Conservation (phyloP, 2,113 vertebrate genomes). For the Tetraodon nigroviridis region DNA sequence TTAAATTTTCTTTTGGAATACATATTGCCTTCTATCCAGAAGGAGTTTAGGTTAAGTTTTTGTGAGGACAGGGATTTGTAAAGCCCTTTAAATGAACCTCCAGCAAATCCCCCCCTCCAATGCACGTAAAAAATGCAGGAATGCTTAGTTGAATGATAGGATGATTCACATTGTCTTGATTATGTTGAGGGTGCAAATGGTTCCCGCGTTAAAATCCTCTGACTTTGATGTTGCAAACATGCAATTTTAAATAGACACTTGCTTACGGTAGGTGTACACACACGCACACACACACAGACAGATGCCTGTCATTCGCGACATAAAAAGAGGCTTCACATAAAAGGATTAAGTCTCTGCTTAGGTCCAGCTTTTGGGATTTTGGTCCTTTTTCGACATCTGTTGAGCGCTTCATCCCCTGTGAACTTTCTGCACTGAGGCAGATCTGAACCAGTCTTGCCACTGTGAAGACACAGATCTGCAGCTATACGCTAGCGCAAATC, state of each 20-base stretch:
- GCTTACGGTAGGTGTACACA: slow-evolving; percentile 36
- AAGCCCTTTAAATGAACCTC: too few relatives aligned
- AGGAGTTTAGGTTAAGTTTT: too few relatives aligned
- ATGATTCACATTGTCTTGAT: slow-evolving; percentile 21
- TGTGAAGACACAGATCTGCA: slow-evolving; percentile 9
- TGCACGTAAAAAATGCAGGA: too few relatives aligned
- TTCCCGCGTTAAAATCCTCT: slow-evolving; percentile 15
- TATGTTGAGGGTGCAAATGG: background rate
- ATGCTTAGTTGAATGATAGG: too few relatives aligned
- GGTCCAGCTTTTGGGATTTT: slow-evolving; percentile 23
- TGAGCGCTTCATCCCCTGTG: slow-evolving; percentile 19
- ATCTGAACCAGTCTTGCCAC: slow-evolving; percentile 20
- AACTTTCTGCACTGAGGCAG: slow-evolving; percentile 25
- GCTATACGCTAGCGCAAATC: background rate
- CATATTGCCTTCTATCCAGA: too few relatives aligned
- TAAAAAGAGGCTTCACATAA: slow-evolving; percentile 42
- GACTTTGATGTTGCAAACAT: slow-evolving; percentile 37
- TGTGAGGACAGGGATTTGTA: too few relatives aligned
- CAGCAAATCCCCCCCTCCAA: too few relatives aligned
- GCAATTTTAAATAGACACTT: slow-evolving; percentile 30
- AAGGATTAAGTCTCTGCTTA: slow-evolving; percentile 35
- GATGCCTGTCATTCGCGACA: slow-evolving; percentile 25
- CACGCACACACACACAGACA: slow-evolving; percentile 26
- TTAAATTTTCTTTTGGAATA: too few relatives aligned
- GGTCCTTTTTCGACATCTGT: slow-evolving; percentile 15